Percentiles rank a stretch among this genome's conserved stretches.
Evolutionary conservation across 2,888 invertebrate genomes (phyloP).

Genomic region (Hirtodrosophila duncani): DNA sequence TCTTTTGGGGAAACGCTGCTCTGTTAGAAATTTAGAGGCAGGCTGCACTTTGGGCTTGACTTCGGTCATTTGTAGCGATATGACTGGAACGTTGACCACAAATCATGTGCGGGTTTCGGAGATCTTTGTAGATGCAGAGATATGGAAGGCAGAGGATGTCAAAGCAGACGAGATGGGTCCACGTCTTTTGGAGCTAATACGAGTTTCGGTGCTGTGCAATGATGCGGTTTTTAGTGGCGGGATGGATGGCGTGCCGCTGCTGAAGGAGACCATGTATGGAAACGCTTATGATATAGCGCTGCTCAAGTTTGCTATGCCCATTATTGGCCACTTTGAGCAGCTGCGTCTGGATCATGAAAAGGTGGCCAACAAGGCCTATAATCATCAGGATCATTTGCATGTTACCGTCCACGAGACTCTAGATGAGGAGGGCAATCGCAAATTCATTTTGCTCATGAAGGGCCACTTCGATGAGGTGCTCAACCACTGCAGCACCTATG

Average conservation of each 20-base stretch:
- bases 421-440: not conserved
- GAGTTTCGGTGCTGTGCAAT: constrained; percentile 42
- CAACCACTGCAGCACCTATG: constrained; percentile 15
- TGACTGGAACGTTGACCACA: constrained; percentile 34
- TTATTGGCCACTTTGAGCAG: constrained; percentile 13
- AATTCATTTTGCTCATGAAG: constrained; percentile 36
- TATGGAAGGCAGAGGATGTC: not conserved
- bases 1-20: constrained; percentile 16
- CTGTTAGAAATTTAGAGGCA: constrained; percentile 39
- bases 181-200: constrained; percentile 18
- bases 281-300: constrained; percentile 32
- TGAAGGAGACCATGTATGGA: constrained; percentile 29
- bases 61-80: constrained; percentile 35
- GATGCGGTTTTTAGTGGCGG: constrained; percentile 27
- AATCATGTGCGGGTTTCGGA: constrained; percentile 35
- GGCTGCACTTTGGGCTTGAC: constrained; percentile 41
- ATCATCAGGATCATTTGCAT: constrained; percentile 21
- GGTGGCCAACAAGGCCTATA: constrained; percentile 26
- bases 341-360: constrained; percentile 24
- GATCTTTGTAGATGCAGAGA: constrained; percentile 27
- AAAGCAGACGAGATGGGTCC: accelerated
- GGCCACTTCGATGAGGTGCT: constrained; percentile 27
- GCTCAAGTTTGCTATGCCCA: constrained; percentile 12
- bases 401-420: constrained; percentile 30
- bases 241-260: constrained; percentile 31